These are phyloP conservation scores for Subacronicta megacephala DNA, from an alignment of 2,888 invertebrate genomes.

Conservation along the genomic window DNA sequence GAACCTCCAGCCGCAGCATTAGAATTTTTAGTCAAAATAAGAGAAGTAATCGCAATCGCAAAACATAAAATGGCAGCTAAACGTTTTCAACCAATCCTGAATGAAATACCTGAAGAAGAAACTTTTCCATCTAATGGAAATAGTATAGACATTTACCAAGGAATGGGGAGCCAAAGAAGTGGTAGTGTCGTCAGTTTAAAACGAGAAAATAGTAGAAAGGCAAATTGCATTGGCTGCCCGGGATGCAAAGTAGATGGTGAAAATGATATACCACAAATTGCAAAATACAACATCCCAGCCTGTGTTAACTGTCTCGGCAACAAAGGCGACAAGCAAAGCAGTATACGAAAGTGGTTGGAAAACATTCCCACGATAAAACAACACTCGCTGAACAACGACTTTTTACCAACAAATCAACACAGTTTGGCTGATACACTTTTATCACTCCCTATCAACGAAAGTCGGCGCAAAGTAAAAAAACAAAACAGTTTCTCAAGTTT, in stretches of 20 bases:
- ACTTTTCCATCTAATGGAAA: conserved; percentile 84
- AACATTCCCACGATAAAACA: conserved; percentile 90
- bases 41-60: conserved; percentile 97
- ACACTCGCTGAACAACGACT: conserved; percentile 66
- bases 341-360: conserved; percentile 94
- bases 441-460: conserved; percentile 73
- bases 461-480: conserved; percentile 72
- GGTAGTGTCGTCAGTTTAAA: conserved; percentile 90
- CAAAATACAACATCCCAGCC: conserved; percentile 81
- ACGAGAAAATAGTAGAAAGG: conserved; percentile 90
- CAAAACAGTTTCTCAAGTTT: conserved; percentile 79
- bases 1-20: conserved; percentile 97
- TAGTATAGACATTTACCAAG: conserved; percentile 83
- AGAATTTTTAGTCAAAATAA: conserved; percentile 96
- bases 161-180: conserved; percentile 87
- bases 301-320: conserved; percentile 88
- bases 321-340: conserved; percentile 93
- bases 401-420: conserved; percentile 66
- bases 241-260: conserved; percentile 87
- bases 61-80: conserved; percentile 96
- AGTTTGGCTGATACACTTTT: conserved; percentile 75
- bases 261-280: conserved; percentile 74
- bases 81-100: conserved; percentile 93
- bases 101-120: conserved; percentile 95
- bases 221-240: conserved; percentile 91